phyloP scores from a whole-genome alignment of 2,797 vertebrate genomes.

The Sebastes jordani region DNA sequence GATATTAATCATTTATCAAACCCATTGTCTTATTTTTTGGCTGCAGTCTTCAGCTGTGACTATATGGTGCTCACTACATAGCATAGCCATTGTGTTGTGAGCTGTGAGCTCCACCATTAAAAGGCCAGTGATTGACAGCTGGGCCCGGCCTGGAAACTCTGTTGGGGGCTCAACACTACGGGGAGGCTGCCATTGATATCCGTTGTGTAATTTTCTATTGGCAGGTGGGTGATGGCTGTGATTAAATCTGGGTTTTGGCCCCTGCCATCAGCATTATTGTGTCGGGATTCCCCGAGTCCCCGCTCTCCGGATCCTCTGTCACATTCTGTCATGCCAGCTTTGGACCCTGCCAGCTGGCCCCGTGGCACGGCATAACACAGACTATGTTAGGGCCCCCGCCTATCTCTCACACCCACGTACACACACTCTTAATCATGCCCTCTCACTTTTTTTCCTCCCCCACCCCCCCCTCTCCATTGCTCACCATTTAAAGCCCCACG shows the following conservation, averaged over 20 bases:
- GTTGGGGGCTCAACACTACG: slow-evolving; percentile 66
- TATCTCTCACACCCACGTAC: slow-evolving; percentile 17
- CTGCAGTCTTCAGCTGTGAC: slow-evolving; percentile 1
- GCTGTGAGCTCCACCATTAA: slow-evolving; percentile 35
- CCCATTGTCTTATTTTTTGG: no score
- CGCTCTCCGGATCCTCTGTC: slow-evolving; percentile 81
- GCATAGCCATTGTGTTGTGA: slow-evolving; percentile 15
- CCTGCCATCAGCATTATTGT: slow-evolving; percentile 83
- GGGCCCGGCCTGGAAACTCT: slow-evolving; percentile 56
- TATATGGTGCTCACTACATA: neutral
- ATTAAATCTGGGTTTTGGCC: slow-evolving; percentile 84
- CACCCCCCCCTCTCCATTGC: slow-evolving; percentile 1
- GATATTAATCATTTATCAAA: no score
- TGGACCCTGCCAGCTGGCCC: slow-evolving; percentile 80
- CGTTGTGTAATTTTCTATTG: slow-evolving; percentile 82
- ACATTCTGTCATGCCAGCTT: slow-evolving; percentile 85
- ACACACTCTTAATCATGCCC: slow-evolving; percentile 22
- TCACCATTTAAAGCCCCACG: slow-evolving; percentile 44
- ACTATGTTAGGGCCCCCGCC: slow-evolving; percentile 54
- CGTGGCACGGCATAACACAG: slow-evolving; percentile 71
- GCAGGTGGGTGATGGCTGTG: slow-evolving; percentile 83
- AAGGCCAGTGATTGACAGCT: slow-evolving; percentile 67
- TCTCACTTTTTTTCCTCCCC: slow-evolving; percentile 26
- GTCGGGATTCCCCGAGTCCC: slow-evolving; percentile 84
- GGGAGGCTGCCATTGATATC: slow-evolving; percentile 75